phyloP scores from a whole-genome alignment of 2,113 vertebrate species.

The Brachyhypopomus gauderio region DNA sequence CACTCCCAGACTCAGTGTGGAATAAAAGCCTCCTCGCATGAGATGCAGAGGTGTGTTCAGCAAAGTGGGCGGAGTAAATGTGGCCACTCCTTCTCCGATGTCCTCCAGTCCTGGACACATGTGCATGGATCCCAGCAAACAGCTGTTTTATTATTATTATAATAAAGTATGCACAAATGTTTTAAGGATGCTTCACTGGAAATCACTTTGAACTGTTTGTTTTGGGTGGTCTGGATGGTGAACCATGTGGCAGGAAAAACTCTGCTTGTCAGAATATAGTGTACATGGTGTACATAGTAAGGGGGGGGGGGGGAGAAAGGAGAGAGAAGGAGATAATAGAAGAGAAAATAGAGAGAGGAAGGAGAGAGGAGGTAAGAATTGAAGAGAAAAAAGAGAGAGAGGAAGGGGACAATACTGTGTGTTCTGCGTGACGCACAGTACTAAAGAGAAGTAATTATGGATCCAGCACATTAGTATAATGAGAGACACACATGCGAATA shows the following conservation, averaged over 20 bases:
- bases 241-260: background rate
- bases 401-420: background rate
- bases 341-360: conserved; percentile 7
- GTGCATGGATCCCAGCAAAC: too few species aligned
- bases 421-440: background rate
- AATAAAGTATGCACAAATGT: too few species aligned
- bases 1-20: background rate
- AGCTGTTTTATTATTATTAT: too few species aligned
- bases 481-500: background rate
- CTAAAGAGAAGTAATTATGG: conserved; percentile 13
- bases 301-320: background rate
- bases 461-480: background rate
- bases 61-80: background rate
- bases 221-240: too few species aligned
- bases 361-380: background rate
- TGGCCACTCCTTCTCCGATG: too few species aligned
- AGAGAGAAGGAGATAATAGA: background rate
- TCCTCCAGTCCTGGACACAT: too few species aligned
- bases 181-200: background rate
- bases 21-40: background rate
- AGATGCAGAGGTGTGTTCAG: background rate
- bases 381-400: background rate
- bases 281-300: background rate
- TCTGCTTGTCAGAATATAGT: background rate
- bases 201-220: background rate